A percentile compares a stretch with the other conserved stretches of the same genome.
phyloP scores from a whole-genome alignment of 1,140 invertebrate species.

The Drosophila dunni region DNA sequence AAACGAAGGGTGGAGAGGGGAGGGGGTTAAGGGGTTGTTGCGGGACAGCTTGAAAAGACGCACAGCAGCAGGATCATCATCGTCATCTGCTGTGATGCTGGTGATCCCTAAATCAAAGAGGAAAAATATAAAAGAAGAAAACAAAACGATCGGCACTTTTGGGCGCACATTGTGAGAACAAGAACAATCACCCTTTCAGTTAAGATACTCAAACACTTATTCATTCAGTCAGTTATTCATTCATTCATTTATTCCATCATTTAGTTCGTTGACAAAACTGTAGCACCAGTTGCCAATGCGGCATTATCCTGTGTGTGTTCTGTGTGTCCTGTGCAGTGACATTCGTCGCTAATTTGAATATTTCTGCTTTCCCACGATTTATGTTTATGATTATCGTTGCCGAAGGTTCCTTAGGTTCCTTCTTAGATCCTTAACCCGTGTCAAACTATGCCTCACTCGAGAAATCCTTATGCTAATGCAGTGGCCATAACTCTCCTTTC shows the following conservation, averaged over 20 bases:
- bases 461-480: constrained; percentile 75
- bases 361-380: constrained; percentile 74
- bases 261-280: constrained; percentile 74
- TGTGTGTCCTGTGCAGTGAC: constrained; percentile 68
- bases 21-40: constrained; percentile 49
- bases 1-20: neutral
- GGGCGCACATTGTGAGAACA: constrained; percentile 68
- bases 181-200: constrained; percentile 63
- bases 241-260: constrained; percentile 42
- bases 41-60: constrained; percentile 57
- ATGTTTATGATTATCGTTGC: constrained; percentile 67
- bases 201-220: constrained; percentile 45
- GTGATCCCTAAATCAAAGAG: constrained; percentile 24
- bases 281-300: constrained; percentile 65
- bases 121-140: constrained; percentile 18
- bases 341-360: constrained; percentile 76
- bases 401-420: neutral
- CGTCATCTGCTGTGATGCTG: constrained; percentile 28
- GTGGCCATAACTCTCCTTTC: constrained; percentile 59
- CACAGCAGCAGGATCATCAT: constrained; percentile 54
- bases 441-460: constrained; percentile 61
- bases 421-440: constrained; percentile 34
- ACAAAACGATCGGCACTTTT: constrained; percentile 69
- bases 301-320: constrained; percentile 58
- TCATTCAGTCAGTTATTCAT: constrained; percentile 50